phyloP scores from a whole-genome alignment of 2,888 invertebrate genomes.

The Diplazon laetatorius region DNA sequence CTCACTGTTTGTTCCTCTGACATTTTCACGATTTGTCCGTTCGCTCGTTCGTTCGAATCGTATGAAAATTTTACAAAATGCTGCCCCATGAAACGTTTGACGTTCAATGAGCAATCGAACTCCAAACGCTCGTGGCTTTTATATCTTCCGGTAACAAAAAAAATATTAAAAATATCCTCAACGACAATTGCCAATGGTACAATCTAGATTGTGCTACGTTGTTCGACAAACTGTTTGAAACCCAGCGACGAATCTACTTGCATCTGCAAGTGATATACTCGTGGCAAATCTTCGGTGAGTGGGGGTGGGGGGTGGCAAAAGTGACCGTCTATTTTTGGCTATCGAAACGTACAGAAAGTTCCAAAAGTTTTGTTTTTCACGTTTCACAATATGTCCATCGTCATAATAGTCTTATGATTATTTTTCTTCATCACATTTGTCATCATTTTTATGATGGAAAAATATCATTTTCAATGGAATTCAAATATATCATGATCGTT shows the following conservation, averaged over 20 bases:
- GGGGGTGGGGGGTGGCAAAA: conserved; percentile 15
- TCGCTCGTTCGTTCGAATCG: neutral
- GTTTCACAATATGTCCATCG: neutral
- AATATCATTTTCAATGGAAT: too few species aligned
- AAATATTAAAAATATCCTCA: conserved; percentile 71
- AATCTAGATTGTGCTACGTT: conserved; percentile 71
- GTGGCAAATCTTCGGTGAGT: neutral
- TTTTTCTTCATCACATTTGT: too few species aligned
- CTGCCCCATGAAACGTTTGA: conserved; percentile 1
- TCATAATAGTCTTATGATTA: too few species aligned
- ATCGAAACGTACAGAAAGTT: conserved; percentile 68
- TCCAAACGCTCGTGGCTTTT: conserved; percentile 22
- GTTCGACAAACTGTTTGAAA: conserved; percentile 26
- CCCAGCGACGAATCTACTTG: conserved; percentile 6
- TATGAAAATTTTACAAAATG: neutral
- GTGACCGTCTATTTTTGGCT: conserved; percentile 72
- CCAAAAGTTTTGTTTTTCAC: conserved; percentile 60
- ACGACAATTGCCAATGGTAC: conserved; percentile 68
- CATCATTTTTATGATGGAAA: too few species aligned
- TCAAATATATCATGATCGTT: too few species aligned
- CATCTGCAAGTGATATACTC: conserved; percentile 3
- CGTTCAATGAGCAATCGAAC: conserved; percentile 31
- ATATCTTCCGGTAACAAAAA: neutral
- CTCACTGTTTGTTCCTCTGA: conserved; percentile 43
- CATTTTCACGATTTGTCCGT: conserved; percentile 14